phyloP scores from a whole-genome alignment of 2,888 invertebrate species.

The Drosophila engyochracea region DNA sequence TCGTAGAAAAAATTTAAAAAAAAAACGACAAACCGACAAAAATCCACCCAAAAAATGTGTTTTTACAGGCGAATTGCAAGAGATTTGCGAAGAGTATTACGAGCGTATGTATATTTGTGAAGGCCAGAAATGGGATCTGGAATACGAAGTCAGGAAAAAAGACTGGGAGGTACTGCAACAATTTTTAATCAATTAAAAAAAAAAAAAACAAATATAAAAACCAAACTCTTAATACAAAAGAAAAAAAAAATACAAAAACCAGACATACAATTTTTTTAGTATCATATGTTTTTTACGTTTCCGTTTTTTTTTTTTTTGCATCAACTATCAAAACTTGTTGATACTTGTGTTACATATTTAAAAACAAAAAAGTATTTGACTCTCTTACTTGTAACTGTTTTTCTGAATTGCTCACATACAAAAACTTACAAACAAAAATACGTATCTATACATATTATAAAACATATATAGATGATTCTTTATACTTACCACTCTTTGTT shows the following conservation, averaged over 20 bases:
- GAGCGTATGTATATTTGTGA: constrained; percentile 98
- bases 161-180: constrained; percentile 97
- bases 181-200: constrained; percentile 64
- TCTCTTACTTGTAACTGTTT: constrained; percentile 67
- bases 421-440: constrained; percentile 28
- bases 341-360: constrained; percentile 35
- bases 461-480: constrained; percentile 52
- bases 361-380: constrained; percentile 46
- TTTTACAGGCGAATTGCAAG: constrained; percentile 90
- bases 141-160: constrained; percentile 99
- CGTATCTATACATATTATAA: constrained; percentile 47
- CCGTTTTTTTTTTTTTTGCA: constrained; percentile 60
- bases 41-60: constrained; percentile 52
- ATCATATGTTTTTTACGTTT: constrained; percentile 61
- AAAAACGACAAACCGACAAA: constrained; percentile 29
- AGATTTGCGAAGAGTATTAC: constrained; percentile 98
- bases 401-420: constrained; percentile 64
- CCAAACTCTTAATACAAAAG: constrained; percentile 67
- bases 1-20: constrained; percentile 29
- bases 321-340: constrained; percentile 47
- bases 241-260: constrained; percentile 47
- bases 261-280: constrained; percentile 58
- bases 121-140: constrained; percentile 99
- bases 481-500: constrained; percentile 55
- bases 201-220: constrained; percentile 37